These are phyloP conservation scores for Amiota communis DNA, from an alignment of 2,888 invertebrate genomes.

Conservation along the genomic window DNA sequence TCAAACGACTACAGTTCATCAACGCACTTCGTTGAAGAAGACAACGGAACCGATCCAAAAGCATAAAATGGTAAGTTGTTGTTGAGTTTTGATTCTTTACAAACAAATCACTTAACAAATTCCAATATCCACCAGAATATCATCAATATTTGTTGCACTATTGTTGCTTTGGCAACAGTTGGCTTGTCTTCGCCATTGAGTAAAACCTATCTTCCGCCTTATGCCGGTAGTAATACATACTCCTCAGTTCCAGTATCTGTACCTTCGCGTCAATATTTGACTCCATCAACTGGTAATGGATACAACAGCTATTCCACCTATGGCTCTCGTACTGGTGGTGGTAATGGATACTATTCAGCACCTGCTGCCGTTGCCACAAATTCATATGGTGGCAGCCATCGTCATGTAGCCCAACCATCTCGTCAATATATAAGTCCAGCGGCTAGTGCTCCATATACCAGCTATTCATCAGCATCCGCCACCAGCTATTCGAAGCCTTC, in stretches of 20 bases:
- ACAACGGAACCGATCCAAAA: neutral
- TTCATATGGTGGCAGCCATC: constrained; percentile 14
- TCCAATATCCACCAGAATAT: constrained; percentile 40
- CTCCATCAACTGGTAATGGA: constrained; percentile 13
- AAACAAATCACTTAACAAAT: too few species aligned
- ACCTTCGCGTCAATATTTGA: constrained; percentile 23
- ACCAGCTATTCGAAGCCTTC: constrained; percentile 29
- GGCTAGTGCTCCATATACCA: constrained; percentile 14
- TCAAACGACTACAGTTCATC: constrained; percentile 51
- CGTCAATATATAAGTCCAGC: constrained; percentile 40
- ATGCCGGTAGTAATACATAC: constrained; percentile 29
- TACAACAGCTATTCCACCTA: too few species aligned
- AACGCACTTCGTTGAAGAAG: constrained; percentile 30
- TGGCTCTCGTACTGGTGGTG: neutral
- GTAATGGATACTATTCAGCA: neutral
- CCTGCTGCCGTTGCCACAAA: constrained; percentile 34
- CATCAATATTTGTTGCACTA: constrained; percentile 37
- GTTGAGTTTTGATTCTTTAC: neutral
- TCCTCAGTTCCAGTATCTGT: constrained; percentile 29
- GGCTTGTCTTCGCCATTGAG: constrained; percentile 49
- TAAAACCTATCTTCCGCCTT: constrained; percentile 55
- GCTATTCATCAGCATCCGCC: constrained; percentile 31
- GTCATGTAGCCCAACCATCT: constrained; percentile 2
- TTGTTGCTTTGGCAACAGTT: constrained; percentile 45
- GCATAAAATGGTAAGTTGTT: constrained; percentile 49